Base-by-base conservation (phyloP, 1,140 invertebrate genomes). In the Zaprionus kolodkinae region DNA sequence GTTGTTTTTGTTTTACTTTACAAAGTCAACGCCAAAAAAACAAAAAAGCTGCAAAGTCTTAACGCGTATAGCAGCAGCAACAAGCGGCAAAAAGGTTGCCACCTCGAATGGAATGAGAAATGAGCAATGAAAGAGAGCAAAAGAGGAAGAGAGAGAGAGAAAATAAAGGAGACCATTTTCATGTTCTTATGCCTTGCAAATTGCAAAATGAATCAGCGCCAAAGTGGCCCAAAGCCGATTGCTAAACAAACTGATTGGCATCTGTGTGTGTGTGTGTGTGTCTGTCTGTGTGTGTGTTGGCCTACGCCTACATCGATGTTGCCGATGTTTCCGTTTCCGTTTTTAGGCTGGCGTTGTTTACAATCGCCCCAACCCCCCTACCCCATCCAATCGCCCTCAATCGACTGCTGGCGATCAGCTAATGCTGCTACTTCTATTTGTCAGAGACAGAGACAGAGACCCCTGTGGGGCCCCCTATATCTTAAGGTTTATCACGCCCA, bases 111-210 rank as follows among this genome's bases (percentile, higher is more conserved):
- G 40, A 45, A 45, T 15, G n/a, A 9, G 40, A 45, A 45, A 45
- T 45, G 40, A 43, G 7, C n/a, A 6, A 43, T n/a, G 55, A 13
- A 43, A 10, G 21, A 50, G 17, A 50, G 15, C 15, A 15, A 33
- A 30, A 59, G 63, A 38, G 33, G 1, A 35, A 6, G 6, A 35
- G 4, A 60, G 30, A 15, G 27, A 66, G 40, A 35, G 6, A 35
- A 35, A 35, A 35, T 30, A 35, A 9, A 35, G 10, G 33, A 35
- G 36, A 52, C 33, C 25, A 59, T 72, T 66, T 72, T 59, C 62
- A 72, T 72, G 62, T 72, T 72, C 55, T 60, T 61, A 61, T 68
- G 57, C 38, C 66, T 74, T 38, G 66, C 72, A 74, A 74, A 74
- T 74, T 70, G 35, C 59, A 63, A 74, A 74, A 74, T 74, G 66